These are phyloP conservation scores for Xenops minutus DNA, from an alignment of 2,797 vertebrate genomes.

Conservation along the genomic window DNA sequence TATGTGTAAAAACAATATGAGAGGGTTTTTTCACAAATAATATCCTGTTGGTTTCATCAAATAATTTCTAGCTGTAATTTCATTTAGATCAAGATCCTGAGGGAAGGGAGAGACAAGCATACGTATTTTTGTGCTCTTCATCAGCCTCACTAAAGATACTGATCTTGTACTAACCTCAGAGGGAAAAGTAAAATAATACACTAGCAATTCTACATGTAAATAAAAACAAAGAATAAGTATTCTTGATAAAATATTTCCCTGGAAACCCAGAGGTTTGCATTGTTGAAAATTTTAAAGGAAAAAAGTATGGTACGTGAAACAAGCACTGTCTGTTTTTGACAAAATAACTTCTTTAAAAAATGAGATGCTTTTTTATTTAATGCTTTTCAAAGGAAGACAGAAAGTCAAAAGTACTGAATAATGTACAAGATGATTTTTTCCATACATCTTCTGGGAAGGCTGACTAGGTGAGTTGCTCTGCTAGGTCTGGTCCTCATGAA, in stretches of 20 bases:
- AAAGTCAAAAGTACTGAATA: neutral
- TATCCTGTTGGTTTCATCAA: neutral
- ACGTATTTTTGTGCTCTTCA: rapidly evolving
- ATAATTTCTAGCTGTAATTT: neutral
- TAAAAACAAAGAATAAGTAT: neutral
- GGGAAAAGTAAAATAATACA: neutral
- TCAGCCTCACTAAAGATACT: neutral
- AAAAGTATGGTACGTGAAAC: neutral
- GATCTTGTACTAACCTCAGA: slow-evolving; percentile 1
- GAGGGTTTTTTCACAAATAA: neutral
- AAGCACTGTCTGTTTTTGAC: neutral
- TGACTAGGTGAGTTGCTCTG: neutral
- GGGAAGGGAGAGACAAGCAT: neutral
- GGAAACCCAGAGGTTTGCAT: neutral
- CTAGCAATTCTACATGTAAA: neutral
- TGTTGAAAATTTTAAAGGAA: neutral
- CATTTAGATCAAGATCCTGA: neutral
- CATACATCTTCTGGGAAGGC: neutral
- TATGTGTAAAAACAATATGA: neutral
- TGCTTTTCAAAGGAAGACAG: neutral
- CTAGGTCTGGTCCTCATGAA: neutral
- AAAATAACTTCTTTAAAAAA: neutral
- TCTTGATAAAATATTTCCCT: neutral
- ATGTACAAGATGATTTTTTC: neutral
- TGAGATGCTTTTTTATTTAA: neutral